Conservation (phyloP, 2,888 invertebrate species). For the Ectobius pallidus region DNA sequence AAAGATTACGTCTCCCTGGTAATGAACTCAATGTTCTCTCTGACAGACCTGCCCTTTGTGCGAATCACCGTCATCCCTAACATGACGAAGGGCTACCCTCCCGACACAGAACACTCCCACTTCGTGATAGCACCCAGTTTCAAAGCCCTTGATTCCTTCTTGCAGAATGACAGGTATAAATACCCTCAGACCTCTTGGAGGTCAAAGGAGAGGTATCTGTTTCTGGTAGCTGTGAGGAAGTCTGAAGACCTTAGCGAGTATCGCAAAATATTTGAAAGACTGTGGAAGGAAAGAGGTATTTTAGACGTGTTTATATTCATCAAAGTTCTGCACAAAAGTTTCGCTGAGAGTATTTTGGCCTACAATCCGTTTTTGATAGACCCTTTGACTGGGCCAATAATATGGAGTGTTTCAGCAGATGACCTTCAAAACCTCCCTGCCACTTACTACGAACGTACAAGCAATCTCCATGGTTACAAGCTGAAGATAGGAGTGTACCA, state of each 20-base stretch:
- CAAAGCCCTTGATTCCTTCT: not conserved
- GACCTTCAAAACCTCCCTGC: not conserved
- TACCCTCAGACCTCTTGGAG: not conserved
- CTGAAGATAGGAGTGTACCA: not conserved
- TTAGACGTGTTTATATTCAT: not conserved
- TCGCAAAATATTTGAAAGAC: not conserved
- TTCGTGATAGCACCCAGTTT: not conserved
- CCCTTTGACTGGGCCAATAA: not conserved
- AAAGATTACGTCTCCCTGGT: not conserved
- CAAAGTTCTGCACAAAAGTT: not conserved
- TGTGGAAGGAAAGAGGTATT: not conserved
- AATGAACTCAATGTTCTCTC: not conserved
- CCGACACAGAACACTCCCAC: not conserved
- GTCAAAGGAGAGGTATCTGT: not conserved
- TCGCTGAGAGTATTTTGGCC: not conserved
- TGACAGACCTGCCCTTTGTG: too few species aligned
- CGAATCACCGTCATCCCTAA: too few species aligned
- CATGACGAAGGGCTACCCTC: too few species aligned
- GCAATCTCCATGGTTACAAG: not conserved
- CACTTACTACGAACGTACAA: not conserved
- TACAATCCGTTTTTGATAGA: not conserved
- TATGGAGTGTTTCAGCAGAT: not conserved
- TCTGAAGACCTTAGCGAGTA: not conserved
- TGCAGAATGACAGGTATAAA: not conserved
- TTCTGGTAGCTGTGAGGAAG: not conserved